Evolutionary conservation across 1,140 invertebrate species (phyloP).

Genomic region (Condylostylus longicornis): DNA sequence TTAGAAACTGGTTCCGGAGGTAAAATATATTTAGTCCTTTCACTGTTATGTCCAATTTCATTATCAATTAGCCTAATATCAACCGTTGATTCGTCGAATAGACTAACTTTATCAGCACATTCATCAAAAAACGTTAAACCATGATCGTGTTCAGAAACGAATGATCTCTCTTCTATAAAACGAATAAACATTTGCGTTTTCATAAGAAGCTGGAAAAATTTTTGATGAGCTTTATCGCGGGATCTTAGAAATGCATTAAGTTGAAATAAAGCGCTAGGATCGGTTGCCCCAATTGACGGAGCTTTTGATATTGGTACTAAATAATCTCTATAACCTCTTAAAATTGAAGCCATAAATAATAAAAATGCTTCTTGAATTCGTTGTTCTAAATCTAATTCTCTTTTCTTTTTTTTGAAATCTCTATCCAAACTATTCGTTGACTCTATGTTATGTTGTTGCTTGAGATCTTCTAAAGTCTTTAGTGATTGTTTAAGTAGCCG

Average conservation of each 20-base stretch:
- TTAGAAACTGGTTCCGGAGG: slow-evolving; percentile 60
- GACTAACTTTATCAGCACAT: slow-evolving; percentile 63
- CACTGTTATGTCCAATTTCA: slow-evolving; percentile 49
- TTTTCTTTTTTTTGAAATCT: slow-evolving; percentile 42
- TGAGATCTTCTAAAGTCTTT: slow-evolving; percentile 42
- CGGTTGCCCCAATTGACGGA: slow-evolving; percentile 83
- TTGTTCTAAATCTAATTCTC: slow-evolving; percentile 54
- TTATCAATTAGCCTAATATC: slow-evolving; percentile 54
- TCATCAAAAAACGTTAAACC: slow-evolving; percentile 95
- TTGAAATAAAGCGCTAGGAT: slow-evolving; percentile 89
- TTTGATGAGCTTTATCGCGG: slow-evolving; percentile 57
- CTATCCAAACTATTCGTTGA: slow-evolving; percentile 42
- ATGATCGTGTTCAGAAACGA: slow-evolving; percentile 91
- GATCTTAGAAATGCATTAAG: slow-evolving; percentile 61
- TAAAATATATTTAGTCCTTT: slow-evolving; percentile 87
- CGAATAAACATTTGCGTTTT: slow-evolving; percentile 95
- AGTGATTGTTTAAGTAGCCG: slow-evolving; percentile 59
- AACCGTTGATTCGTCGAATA: slow-evolving; percentile 39
- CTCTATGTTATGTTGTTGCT: slow-evolving; percentile 33
- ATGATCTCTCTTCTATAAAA: slow-evolving; percentile 97
- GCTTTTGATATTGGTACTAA: slow-evolving; percentile 89
- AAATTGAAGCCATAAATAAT: slow-evolving; percentile 83
- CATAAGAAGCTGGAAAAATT: slow-evolving; percentile 80
- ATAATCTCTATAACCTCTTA: slow-evolving; percentile 82
- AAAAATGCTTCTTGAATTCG: slow-evolving; percentile 96